These are phyloP conservation scores for Recurvirostra avosetta DNA, from an alignment of 2,113 vertebrate genomes.

Conservation along the genomic window DNA sequence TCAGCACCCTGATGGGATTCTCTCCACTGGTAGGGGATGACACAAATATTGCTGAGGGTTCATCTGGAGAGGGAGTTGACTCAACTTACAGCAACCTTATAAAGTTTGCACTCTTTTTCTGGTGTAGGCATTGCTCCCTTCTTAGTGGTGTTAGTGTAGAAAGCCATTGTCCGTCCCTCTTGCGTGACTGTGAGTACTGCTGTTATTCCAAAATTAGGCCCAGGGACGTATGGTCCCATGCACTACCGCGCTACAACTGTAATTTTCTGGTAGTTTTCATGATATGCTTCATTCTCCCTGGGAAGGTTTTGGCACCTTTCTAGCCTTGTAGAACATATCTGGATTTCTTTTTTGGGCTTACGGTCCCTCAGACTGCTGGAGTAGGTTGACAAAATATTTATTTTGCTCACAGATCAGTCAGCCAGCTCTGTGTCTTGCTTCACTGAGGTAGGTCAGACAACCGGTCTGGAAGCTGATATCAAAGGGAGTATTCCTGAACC, in stretches of 20 bases:
- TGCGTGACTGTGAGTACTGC: not conserved
- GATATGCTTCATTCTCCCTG: not conserved
- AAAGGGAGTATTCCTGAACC: not conserved
- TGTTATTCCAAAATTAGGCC: not conserved
- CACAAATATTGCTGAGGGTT: not conserved
- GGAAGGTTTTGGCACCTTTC: not conserved
- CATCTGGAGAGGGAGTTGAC: not conserved
- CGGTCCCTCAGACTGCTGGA: not conserved
- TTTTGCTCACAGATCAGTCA: not conserved
- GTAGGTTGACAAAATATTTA: not conserved
- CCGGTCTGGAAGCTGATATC: not conserved
- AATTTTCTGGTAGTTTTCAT: not conserved
- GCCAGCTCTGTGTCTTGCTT: not conserved
- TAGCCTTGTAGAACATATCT: not conserved
- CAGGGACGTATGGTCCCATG: not conserved
- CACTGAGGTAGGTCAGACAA: not conserved
- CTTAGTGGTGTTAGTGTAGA: not conserved
- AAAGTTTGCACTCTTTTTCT: not conserved
- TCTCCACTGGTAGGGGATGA: not conserved
- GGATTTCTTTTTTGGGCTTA: not conserved
- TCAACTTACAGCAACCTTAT: not conserved
- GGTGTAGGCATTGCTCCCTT: not conserved
- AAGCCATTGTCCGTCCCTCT: not conserved
- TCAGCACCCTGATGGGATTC: not conserved
- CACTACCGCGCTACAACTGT: not conserved